Evolutionary conservation across 1,140 invertebrate species (phyloP).

Genomic region (Zaprionus vittiger): DNA sequence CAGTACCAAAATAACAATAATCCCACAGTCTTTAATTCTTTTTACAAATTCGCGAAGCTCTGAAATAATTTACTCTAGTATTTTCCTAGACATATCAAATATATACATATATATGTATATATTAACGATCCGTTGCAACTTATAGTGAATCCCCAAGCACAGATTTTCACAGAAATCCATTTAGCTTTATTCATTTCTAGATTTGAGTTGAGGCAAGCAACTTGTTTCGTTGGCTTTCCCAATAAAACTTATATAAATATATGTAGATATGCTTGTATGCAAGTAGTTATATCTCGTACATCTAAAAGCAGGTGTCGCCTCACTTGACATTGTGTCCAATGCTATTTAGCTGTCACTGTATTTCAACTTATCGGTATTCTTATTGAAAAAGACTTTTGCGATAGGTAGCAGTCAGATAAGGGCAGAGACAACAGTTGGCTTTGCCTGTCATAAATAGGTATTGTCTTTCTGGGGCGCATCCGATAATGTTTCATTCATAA

Average conservation of each 20-base stretch:
- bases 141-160: not conserved
- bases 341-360: not conserved
- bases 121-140: not conserved
- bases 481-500: slow-evolving; percentile 4
- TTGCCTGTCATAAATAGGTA: slow-evolving; percentile 1
- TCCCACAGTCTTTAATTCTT: slow-evolving; percentile 1
- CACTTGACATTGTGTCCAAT: not conserved
- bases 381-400: slow-evolving; percentile 1
- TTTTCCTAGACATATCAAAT: too few species aligned
- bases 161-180: not conserved
- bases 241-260: not conserved
- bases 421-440: slow-evolving; percentile 9
- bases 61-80: too few species aligned
- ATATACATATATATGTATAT: too few species aligned
- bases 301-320: not conserved
- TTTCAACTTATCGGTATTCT: not conserved
- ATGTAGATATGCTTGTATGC: not conserved
- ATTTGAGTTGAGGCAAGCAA: not conserved
- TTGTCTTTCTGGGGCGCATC: slow-evolving; percentile 15
- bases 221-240: not conserved
- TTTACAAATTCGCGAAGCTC: too few species aligned
- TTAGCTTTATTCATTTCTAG: not conserved
- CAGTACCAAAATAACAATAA: slow-evolving; percentile 10
- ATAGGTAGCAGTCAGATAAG: slow-evolving; percentile 7
- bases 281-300: not conserved